A percentile compares a stretch with the other conserved stretches of the same genome.
Conservation (phyloP, 2,797 vertebrate genomes). For the Mormyrus hasselquistii region DNA sequence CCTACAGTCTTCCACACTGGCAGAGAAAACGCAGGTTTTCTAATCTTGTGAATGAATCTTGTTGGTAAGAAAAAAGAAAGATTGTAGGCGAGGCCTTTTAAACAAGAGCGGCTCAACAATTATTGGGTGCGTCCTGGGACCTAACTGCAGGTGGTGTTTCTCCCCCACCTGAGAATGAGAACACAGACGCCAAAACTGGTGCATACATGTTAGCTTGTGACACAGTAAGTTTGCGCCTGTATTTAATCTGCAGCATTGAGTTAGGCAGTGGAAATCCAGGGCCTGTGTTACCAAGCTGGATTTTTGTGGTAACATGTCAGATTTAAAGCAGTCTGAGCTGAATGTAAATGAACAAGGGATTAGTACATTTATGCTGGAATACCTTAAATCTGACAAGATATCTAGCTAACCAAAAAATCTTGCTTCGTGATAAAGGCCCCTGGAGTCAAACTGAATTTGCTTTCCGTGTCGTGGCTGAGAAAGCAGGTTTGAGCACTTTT, state of each 20-base stretch:
- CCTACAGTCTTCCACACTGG: background rate
- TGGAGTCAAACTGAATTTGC: background rate
- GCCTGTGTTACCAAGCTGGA: background rate
- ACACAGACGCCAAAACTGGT: background rate
- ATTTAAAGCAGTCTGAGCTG: background rate
- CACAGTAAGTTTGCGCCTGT: constrained; percentile 26
- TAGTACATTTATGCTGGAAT: background rate
- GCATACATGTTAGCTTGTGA: constrained; percentile 22
- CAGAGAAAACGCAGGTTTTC: background rate
- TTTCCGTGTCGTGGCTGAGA: background rate
- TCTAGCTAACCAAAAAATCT: background rate
- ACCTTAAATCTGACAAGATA: background rate
- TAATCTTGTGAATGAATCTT: constrained; percentile 4
- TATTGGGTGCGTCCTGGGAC: background rate
- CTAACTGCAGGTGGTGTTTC: background rate
- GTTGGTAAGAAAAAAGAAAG: background rate
- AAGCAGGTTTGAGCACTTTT: background rate
- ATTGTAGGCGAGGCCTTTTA: background rate
- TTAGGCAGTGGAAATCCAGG: background rate
- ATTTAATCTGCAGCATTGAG: too few species aligned
- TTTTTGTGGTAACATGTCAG: background rate
- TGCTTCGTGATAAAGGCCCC: background rate
- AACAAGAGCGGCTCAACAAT: background rate
- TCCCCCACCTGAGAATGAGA: background rate
- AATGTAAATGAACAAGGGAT: background rate